Percentiles rank a stretch among this genome's conserved stretches.
Conservation (phyloP, 53 echinoderm and acorn worm species). For the Temnopleurus reevesii region DNA sequence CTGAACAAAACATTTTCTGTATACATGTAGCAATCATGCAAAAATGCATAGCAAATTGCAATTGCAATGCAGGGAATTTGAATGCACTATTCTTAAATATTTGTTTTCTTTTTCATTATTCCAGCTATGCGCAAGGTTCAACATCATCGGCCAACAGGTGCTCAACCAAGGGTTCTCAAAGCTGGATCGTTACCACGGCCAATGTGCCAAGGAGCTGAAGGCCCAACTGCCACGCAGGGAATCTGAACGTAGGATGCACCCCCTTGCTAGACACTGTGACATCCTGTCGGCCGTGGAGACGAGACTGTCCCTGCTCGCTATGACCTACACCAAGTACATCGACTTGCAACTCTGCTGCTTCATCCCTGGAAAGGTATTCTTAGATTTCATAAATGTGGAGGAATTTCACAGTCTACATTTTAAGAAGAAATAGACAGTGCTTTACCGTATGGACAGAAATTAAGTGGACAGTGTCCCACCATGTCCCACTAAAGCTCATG, state of each 20-base stretch:
- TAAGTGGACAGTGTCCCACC: too few species aligned
- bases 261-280: constrained; percentile 91
- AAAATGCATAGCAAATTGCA: too few species aligned
- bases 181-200: constrained; percentile 79
- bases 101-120: not conserved
- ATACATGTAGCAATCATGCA: too few species aligned
- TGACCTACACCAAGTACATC: constrained; percentile 97
- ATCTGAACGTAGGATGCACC: constrained; percentile 88
- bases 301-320: constrained; percentile 93
- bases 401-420: too few species aligned
- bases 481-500: too few species aligned
- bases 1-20: too few species aligned
- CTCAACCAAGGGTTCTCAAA: constrained; percentile 85
- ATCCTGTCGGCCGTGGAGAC: constrained; percentile 96
- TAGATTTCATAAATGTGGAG: too few species aligned
- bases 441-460: too few species aligned
- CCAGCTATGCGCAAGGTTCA: constrained; percentile 83
- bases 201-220: constrained; percentile 83
- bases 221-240: constrained; percentile 88
- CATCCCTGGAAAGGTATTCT: constrained; percentile 93
- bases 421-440: too few species aligned
- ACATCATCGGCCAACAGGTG: constrained; percentile 79
- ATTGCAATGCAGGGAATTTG: too few species aligned
- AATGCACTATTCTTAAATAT: not conserved
- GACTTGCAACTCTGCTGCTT: constrained; percentile 93